A percentile compares a stretch with the other conserved stretches of the same genome.
Evolutionary conservation across 2,113 vertebrate genomes (phyloP).

Genomic region (Ia io): DNA sequence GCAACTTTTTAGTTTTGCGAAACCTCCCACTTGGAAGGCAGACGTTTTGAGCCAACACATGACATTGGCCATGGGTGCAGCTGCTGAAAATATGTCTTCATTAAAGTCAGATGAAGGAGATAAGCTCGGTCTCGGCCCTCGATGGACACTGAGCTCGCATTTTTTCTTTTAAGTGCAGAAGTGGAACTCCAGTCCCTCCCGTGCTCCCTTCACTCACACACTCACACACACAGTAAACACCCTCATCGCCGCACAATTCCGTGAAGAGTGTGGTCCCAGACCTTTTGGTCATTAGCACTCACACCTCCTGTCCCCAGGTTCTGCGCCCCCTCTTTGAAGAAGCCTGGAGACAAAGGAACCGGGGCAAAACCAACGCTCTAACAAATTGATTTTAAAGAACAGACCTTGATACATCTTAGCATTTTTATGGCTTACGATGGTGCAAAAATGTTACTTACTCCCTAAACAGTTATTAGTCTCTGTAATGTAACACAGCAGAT

Average conservation of each 20-base stretch:
- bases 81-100: slow-evolving; percentile 84
- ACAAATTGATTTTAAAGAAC: slow-evolving; percentile 73
- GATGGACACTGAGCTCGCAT: slow-evolving; percentile 59
- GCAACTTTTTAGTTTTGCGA: slow-evolving; percentile 59
- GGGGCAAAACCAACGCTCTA: slow-evolving; percentile 54
- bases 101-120: slow-evolving; percentile 79
- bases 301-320: slow-evolving; percentile 24
- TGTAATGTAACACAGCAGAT: slow-evolving; percentile 90
- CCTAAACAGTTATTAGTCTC: slow-evolving; percentile 89
- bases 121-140: slow-evolving; percentile 67
- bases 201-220: neutral
- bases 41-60: slow-evolving; percentile 73
- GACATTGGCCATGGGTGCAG: slow-evolving; percentile 81
- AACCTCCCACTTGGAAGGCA: slow-evolving; percentile 74
- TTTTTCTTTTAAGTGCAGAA: slow-evolving; percentile 72
- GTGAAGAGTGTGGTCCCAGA: neutral
- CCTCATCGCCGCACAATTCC: slow-evolving; percentile 21
- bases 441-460: slow-evolving; percentile 88
- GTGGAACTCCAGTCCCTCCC: slow-evolving; percentile 65
- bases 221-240: neutral
- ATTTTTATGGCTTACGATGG: slow-evolving; percentile 81
- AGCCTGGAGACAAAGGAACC: slow-evolving; percentile 5
- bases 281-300: neutral
- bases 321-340: slow-evolving; percentile 28
- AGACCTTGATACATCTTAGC: slow-evolving; percentile 78